Percentiles rank a stretch among this genome's conserved stretches.
Conservation (phyloP, 2,113 vertebrate genomes). For the Pardalotus punctatus region DNA sequence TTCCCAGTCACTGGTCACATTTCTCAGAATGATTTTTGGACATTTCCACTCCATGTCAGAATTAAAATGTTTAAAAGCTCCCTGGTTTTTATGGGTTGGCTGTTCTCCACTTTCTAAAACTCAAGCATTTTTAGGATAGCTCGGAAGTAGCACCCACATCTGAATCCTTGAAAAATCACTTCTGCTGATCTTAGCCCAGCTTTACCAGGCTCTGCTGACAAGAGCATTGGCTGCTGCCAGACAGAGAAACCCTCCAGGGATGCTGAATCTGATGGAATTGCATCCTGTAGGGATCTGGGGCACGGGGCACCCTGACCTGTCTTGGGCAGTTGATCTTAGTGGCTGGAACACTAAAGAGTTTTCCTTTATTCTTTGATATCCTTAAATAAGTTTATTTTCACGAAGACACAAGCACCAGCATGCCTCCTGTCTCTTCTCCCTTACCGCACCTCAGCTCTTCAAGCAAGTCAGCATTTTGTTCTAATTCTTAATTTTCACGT, state of each 20-base stretch:
- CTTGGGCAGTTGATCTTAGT: background rate
- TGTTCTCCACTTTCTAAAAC: background rate
- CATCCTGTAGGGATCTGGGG: background rate
- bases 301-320: background rate
- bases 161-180: background rate
- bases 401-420: background rate
- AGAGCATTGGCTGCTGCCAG: background rate
- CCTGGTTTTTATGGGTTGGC: background rate
- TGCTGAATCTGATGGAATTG: background rate
- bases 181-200: background rate
- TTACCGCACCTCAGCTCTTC: background rate
- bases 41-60: background rate
- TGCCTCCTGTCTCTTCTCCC: background rate
- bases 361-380: background rate
- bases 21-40: slow-evolving; percentile 15
- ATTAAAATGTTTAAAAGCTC: background rate
- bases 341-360: background rate
- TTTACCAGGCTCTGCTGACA: background rate
- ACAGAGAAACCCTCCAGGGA: background rate
- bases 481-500: background rate
- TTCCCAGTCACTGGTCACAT: background rate
- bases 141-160: background rate
- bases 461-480: background rate
- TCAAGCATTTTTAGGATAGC: background rate
- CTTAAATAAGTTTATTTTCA: background rate